Base-by-base conservation (phyloP, 1,140 invertebrate genomes). In the Diachasma alloeum region DNA sequence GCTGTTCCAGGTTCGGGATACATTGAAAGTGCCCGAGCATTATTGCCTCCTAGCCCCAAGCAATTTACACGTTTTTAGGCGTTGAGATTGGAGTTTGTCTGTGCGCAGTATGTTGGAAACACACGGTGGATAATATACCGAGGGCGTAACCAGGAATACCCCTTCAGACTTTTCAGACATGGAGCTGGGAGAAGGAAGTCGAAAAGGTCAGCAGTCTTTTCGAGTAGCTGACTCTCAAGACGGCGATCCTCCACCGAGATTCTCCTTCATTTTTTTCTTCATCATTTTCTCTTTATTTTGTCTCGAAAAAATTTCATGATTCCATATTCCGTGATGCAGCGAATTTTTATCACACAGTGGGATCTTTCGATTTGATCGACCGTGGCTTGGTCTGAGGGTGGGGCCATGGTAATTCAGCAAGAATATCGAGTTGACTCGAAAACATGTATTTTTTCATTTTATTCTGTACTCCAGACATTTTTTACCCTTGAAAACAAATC, bases 21-120 rank as follows among this genome's bases (percentile, higher is more conserved):
- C 66, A 68, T 68, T 68, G 66, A 68, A 68, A 42, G 36, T 68
- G 31, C 36, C 26, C 36, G 31, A 68, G 66, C 66, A 68, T 68
- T 68, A 68, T 68, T 68, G 15, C 66, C 26, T 68, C 17, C 26
- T 17, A 17, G 66, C 66, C 36, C 36, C 66, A 68, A 39, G 66
- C 66, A 68, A 68, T 68, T 68, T 68, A 68, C 66, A 68, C 66
- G 66, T 68, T 68, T 68, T 68, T 68, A 68, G 66, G 24, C 39
- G 31, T 68, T 36, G 36, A 68, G 26, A 37, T 68, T 68, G 36
- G 36, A 17, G 66, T 68, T 39, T 68, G n/a, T 68, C 66, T 37
- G 66, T 15, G 59, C 15, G 13, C 39, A 68, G 26, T 37, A 67
- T 67, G 66, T 63, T 63, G 59, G 59, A 26, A 63, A 63, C 15